Evolutionary conservation across 2,888 invertebrate species (phyloP).

Genomic region (Agrochola lychnidis): DNA sequence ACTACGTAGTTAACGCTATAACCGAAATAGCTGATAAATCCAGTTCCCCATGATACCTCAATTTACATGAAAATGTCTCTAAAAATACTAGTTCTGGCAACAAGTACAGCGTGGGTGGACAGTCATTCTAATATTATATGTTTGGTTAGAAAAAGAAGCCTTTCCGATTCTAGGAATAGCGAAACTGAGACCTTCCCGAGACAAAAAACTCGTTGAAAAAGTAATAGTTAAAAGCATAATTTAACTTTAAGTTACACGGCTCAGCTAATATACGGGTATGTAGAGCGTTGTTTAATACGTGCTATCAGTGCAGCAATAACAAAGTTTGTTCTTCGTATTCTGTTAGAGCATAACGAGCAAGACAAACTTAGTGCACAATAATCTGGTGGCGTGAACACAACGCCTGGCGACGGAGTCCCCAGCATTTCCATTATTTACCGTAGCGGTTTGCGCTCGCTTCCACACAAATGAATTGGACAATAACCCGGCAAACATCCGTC

Average conservation of each 20-base stretch:
- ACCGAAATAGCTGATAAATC: constrained; percentile 31
- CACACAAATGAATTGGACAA: constrained; percentile 85
- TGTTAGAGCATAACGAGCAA: constrained; percentile 78
- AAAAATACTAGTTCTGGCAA: constrained; percentile 36
- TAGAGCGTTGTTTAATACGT: constrained; percentile 54
- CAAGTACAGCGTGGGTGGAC: not conserved
- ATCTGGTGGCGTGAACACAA: constrained; percentile 78
- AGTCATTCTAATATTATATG: not conserved
- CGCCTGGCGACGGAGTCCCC: constrained; percentile 74
- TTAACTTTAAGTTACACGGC: constrained; percentile 5
- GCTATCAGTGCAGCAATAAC: constrained; percentile 69
- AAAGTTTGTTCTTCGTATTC: constrained; percentile 78
- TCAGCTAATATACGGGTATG: constrained; percentile 38
- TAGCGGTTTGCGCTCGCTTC: constrained; percentile 77
- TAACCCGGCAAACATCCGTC: constrained; percentile 82
- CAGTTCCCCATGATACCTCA: constrained; percentile 24
- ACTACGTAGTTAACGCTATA: constrained; percentile 28
- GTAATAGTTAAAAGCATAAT: constrained; percentile 8
- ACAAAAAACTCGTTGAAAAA: not conserved
- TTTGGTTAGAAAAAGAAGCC: not conserved
- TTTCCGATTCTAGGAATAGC: not conserved
- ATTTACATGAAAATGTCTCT: constrained; percentile 20
- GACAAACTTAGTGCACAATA: constrained; percentile 84
- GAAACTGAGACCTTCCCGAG: not conserved
- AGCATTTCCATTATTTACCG: constrained; percentile 82